A percentile compares a stretch with the other conserved stretches of the same genome.
Evolutionary conservation across 1,140 invertebrate species (phyloP).

Genomic region (Drosophila kurseongensis): DNA sequence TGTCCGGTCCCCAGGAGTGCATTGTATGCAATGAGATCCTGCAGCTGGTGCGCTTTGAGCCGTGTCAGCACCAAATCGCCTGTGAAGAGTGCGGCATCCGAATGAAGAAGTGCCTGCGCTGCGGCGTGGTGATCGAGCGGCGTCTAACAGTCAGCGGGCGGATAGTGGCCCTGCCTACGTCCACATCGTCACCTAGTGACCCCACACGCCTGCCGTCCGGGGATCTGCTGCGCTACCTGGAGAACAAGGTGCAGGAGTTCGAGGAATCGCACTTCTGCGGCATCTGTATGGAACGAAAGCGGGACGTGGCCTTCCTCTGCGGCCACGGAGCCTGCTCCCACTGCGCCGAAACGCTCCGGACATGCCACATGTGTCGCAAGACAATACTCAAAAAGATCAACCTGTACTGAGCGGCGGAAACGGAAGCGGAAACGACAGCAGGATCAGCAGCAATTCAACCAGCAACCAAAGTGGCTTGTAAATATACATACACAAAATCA

Average conservation of each 20-base stretch:
- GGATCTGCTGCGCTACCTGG: conserved; percentile 89
- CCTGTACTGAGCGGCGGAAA: conserved; percentile 87
- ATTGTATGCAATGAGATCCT: conserved; percentile 90
- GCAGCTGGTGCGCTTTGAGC: conserved; percentile 87
- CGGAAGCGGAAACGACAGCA: not conserved
- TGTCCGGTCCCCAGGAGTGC: conserved; percentile 87
- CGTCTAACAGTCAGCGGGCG: conserved; percentile 83
- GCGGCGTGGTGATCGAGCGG: conserved; percentile 87
- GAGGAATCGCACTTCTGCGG: conserved; percentile 93
- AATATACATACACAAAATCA: conserved; percentile 59
- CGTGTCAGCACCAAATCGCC: conserved; percentile 90
- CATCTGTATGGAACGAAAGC: conserved; percentile 91
- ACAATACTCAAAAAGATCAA: conserved; percentile 95
- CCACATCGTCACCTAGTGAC: conserved; percentile 73
- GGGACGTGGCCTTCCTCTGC: conserved; percentile 94
- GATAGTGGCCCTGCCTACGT: conserved; percentile 45
- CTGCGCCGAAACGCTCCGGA: conserved; percentile 92
- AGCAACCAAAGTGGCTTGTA: conserved; percentile 81
- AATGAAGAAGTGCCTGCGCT: conserved; percentile 93
- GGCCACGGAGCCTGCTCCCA: conserved; percentile 94
- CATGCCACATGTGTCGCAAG: conserved; percentile 97
- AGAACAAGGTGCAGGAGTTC: conserved; percentile 94
- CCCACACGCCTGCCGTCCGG: conserved; percentile 86
- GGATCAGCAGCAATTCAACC: conserved; percentile 37
- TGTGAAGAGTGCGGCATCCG: conserved; percentile 91